These are phyloP conservation scores for Spodoptera exigua DNA, from an alignment of 2,888 invertebrate species.

Conservation along the genomic window DNA sequence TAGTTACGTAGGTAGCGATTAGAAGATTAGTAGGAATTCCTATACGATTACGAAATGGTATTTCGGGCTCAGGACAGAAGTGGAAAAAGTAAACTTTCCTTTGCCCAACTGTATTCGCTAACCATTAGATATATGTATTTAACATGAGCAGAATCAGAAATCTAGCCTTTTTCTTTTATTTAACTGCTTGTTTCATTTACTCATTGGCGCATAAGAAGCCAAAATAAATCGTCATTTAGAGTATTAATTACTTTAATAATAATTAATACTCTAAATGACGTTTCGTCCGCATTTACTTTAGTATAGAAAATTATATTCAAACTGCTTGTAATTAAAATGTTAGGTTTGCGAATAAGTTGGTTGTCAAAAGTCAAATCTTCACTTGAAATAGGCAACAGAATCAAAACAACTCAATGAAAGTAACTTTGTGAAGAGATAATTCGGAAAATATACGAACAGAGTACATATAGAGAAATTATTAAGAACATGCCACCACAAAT, in stretches of 20 bases:
- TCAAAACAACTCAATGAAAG: conserved; percentile 55
- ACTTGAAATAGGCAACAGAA: conserved; percentile 54
- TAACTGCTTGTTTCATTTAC: too few species aligned
- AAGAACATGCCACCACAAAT: conserved; percentile 79
- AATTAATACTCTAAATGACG: too few species aligned
- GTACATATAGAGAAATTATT: conserved; percentile 62
- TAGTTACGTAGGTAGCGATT: conserved; percentile 57
- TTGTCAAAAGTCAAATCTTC: conserved; percentile 26
- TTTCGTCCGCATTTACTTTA: too few species aligned
- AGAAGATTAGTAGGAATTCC: conserved; percentile 39
- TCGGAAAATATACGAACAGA: conserved; percentile 58
- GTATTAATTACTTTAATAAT: too few species aligned
- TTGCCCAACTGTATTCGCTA: conserved; percentile 36
- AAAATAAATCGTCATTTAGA: too few species aligned
- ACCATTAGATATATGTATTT: conserved; percentile 15
- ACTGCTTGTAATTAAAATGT: too few species aligned
- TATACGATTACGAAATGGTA: conserved; percentile 42
- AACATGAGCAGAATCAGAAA: too few species aligned
- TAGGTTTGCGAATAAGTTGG: conserved; percentile 45
- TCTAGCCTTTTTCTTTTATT: too few species aligned
- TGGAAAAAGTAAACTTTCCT: conserved; percentile 20
- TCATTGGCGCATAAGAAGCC: too few species aligned
- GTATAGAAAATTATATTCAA: too few species aligned
- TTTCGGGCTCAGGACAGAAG: conserved; percentile 49
- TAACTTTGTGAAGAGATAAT: conserved; percentile 53